These are phyloP conservation scores for Scomber japonicus DNA, from an alignment of 2,113 vertebrate genomes.

Conservation along the genomic window DNA sequence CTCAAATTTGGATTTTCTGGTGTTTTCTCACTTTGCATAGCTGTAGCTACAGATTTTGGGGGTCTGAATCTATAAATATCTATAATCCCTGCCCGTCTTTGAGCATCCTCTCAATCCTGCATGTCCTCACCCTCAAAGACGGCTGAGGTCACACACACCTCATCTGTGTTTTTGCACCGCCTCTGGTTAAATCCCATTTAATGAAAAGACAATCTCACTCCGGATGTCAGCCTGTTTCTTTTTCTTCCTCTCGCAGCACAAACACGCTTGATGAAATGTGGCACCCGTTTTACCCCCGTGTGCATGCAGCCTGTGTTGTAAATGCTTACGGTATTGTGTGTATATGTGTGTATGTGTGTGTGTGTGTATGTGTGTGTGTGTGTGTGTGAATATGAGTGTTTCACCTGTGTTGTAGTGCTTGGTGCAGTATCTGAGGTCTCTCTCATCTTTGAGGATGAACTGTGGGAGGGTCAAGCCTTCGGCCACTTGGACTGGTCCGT, in stretches of 20 bases:
- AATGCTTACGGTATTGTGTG: constrained; percentile 2
- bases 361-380: constrained; percentile 19
- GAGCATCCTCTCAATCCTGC: constrained; percentile 1
- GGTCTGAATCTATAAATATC: constrained; percentile 30
- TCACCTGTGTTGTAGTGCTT: constrained; percentile 97
- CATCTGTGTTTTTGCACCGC: not conserved
- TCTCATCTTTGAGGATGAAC: constrained; percentile 96
- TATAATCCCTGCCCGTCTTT: not conserved
- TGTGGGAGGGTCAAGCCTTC: constrained; percentile 97
- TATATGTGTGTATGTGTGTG: constrained; percentile 16
- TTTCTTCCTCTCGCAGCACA: not conserved
- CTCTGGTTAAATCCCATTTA: constrained; percentile 1
- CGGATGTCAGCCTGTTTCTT: constrained; percentile 1
- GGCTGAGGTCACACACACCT: not conserved
- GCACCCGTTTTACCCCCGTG: constrained; percentile 18
- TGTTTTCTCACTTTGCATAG: no score
- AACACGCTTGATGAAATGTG: constrained; percentile 26
- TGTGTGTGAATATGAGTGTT: constrained; percentile 14
- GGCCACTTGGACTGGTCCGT: constrained; percentile 95
- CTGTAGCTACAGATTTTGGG: not conserved
- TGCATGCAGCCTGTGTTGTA: not conserved
- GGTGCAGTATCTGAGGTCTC: constrained; percentile 95
- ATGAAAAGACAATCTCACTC: constrained; percentile 8
- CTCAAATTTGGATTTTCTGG: not conserved
- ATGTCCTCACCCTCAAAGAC: not conserved